Evolutionary conservation across 1,140 invertebrate genomes (phyloP).

Genomic region (Bombyx mandarina): DNA sequence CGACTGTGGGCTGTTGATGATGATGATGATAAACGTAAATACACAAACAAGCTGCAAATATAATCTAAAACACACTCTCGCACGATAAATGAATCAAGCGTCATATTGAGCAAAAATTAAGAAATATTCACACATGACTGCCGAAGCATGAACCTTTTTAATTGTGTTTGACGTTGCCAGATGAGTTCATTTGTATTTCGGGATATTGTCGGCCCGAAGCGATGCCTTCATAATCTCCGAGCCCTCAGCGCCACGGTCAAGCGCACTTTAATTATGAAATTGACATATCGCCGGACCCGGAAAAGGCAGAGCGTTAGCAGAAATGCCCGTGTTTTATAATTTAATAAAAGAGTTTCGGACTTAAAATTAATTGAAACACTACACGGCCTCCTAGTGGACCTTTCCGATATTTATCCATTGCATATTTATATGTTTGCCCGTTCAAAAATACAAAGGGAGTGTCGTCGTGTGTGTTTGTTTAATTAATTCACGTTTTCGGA

Average conservation of each 20-base stretch:
- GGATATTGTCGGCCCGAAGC: slow-evolving; percentile 26
- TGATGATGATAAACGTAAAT: too few species aligned
- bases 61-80: too few species aligned
- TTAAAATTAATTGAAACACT: slow-evolving; percentile 52
- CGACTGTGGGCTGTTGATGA: too few species aligned
- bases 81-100: too few species aligned
- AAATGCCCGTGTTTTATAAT: slow-evolving; percentile 45
- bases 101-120: too few species aligned
- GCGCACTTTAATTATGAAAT: slow-evolving; percentile 69
- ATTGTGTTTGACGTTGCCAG: slow-evolving; percentile 48
- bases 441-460: slow-evolving; percentile 32
- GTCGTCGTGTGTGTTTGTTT: slow-evolving; percentile 38
- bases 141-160: slow-evolving; percentile 36
- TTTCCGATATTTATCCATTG: slow-evolving; percentile 58
- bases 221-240: slow-evolving; percentile 37
- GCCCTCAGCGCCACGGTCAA: slow-evolving; percentile 54
- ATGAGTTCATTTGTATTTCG: slow-evolving; percentile 46
- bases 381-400: slow-evolving; percentile 31
- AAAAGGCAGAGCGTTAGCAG: slow-evolving; percentile 16
- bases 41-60: too few species aligned
- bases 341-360: slow-evolving; percentile 67
- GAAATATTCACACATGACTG: slow-evolving; percentile 28
- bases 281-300: slow-evolving; percentile 56
- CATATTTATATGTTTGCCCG: slow-evolving; percentile 66
- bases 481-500: slow-evolving; percentile 33